A percentile compares a stretch with the other conserved stretches of the same genome.
Conservation (phyloP, 2,113 vertebrate species). For the Ailuropoda melanoleuca region DNA sequence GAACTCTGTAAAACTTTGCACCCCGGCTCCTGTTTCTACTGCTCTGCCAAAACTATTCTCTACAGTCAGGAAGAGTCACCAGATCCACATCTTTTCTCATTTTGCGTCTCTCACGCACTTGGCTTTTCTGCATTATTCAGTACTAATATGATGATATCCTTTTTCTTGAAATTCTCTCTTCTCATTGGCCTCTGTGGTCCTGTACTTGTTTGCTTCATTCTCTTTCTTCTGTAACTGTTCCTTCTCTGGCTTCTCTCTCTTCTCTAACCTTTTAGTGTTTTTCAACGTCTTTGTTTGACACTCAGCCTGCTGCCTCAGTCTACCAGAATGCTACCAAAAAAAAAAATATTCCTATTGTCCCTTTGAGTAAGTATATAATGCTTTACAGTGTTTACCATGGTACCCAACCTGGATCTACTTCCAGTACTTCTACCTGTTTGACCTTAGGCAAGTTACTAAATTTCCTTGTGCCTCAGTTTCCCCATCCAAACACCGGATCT, state of each 20-base stretch:
- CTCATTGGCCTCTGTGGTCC: not conserved
- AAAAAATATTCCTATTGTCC: not conserved
- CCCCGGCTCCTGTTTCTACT: not conserved
- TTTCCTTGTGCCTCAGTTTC: not conserved
- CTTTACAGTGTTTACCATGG: not conserved
- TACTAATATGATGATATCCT: fast-evolving
- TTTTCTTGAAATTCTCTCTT: not conserved
- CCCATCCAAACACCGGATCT: not conserved
- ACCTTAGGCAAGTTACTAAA: not conserved
- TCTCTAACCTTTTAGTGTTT: not conserved
- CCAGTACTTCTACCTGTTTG: not conserved
- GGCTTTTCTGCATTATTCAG: not conserved
- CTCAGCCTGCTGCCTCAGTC: not conserved
- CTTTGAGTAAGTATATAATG: not conserved
- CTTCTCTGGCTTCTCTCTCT: not conserved
- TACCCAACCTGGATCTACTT: not conserved
- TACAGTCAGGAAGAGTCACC: not conserved
- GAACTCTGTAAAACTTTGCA: not conserved
- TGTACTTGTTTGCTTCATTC: not conserved
- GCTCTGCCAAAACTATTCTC: not conserved
- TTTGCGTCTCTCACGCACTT: not conserved
- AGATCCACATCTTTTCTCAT: not conserved
- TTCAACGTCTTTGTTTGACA: not conserved
- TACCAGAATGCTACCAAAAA: not conserved
- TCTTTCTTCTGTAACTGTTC: not conserved